Base-by-base conservation (phyloP, 2,797 vertebrate species). In the Gila robusta region DNA sequence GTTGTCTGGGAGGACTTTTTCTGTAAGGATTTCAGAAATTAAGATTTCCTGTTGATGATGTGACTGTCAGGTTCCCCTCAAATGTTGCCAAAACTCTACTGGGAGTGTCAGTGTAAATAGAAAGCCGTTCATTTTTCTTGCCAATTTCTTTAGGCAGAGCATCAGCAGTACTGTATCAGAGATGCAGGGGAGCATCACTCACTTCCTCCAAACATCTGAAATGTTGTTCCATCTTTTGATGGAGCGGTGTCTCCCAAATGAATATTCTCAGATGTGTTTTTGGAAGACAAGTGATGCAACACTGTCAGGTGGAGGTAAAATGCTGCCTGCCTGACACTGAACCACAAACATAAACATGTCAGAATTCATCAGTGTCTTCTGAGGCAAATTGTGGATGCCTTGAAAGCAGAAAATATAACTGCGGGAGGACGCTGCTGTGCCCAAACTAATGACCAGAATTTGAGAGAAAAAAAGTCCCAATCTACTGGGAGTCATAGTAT, bases 151-250 rank as follows among this genome's bases (percentile, higher is more conserved):
- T 85, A 23, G 52, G n/a, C 71, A 62, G 74, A 23, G n/a, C 6
- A 81, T 62, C 49, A 83, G 28, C 74, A 76, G 54, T 62, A 19
- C 62, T 77, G 77, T 74, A 84, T 35, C 56, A 41, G 41, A 66
- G 70, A 52, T 59, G 41, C 49, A 79, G 39, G 32, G 62, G 54
- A 49, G 28, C 41, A 32, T 67, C 37, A 77, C 79, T 85, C 76
- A 41, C 73, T 80, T 76, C n/a, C 67, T 85, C 79, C 73, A 79
- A 87, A 82, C 73, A 82, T 59, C 52, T 87, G 79, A 86, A 83
- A 88, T 88, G 59, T 56, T 89, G 82, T 87, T 87, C 54, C 84
- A 74, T 84, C 49, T 86, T 82, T 83, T 85, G 82, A 84, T 88
- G 83, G 81, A 84, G 86, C 4, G 3, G 54, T 69, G 49, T 84